A percentile compares a stretch with the other conserved stretches of the same genome.
These are phyloP conservation scores for Lacerta agilis DNA, from an alignment of 2,797 vertebrate species.

Conservation along the genomic window DNA sequence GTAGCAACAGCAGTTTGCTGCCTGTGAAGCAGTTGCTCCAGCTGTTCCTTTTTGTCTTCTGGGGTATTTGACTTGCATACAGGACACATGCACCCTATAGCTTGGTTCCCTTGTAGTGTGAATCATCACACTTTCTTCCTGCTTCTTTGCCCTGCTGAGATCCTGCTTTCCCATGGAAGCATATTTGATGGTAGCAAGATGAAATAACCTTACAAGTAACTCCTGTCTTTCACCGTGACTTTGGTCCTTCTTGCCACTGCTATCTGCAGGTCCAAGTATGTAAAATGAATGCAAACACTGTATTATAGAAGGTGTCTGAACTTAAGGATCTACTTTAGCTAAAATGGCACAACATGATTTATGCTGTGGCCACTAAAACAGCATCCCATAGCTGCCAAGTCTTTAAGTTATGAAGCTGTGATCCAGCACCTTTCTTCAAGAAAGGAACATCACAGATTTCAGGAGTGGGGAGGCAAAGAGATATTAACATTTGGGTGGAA, in stretches of 20 bases:
- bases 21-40: background rate
- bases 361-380: background rate
- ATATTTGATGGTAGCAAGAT: background rate
- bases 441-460: background rate
- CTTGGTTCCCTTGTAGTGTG: background rate
- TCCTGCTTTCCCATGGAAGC: background rate
- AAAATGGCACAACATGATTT: background rate
- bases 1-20: constrained; percentile 12
- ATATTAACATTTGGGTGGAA: background rate
- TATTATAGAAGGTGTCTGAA: background rate
- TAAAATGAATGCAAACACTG: background rate
- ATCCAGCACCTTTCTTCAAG: background rate
- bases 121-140: constrained; percentile 16
- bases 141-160: background rate
- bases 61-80: background rate
- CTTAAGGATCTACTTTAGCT: background rate
- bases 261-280: background rate
- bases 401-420: background rate
- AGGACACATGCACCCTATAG: background rate
- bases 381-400: background rate
- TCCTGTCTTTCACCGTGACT: background rate
- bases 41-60: constrained; percentile 25
- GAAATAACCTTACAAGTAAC: background rate
- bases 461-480: background rate
- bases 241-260: background rate